Evolutionary conservation across 2,797 vertebrate genomes (phyloP).

Genomic region (Notolabrus celidotus): DNA sequence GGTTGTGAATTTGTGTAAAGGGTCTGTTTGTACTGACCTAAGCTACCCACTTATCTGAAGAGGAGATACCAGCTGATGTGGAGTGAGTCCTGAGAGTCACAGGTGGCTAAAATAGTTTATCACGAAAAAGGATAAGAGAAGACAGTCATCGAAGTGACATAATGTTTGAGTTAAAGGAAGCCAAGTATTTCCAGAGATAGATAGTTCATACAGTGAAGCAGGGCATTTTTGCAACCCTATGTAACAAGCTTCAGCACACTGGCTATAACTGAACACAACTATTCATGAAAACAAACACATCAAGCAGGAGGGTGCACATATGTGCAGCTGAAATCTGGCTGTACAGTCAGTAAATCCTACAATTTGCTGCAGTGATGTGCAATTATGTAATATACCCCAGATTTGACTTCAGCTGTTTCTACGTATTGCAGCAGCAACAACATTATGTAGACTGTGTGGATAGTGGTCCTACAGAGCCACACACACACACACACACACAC

Average conservation of each 20-base stretch:
- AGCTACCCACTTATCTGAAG: slow-evolving; percentile 1
- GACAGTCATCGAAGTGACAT: background rate
- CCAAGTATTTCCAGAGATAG: background rate
- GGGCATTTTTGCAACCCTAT: background rate
- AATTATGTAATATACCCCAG: slow-evolving; percentile 37
- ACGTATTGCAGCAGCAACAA: slow-evolving; percentile 10
- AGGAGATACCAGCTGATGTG: background rate
- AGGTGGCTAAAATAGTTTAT: background rate
- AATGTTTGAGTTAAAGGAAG: background rate
- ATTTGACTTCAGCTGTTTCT: slow-evolving; percentile 14
- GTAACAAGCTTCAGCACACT: background rate
- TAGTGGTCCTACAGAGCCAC: slow-evolving; percentile 3
- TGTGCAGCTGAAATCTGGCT: background rate
- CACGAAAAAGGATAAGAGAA: background rate
- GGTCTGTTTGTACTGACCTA: slow-evolving; percentile 9
- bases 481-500: background rate
- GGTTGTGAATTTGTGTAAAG: slow-evolving; percentile 5
- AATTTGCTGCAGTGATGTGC: slow-evolving; percentile 24
- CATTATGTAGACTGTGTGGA: slow-evolving; percentile 1
- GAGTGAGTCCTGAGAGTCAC: slow-evolving; percentile 5
- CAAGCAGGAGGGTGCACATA: background rate
- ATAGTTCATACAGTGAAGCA: background rate
- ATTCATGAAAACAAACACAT: background rate
- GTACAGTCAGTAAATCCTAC: background rate
- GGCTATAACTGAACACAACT: background rate